These are phyloP conservation scores for Plestiodon gilberti DNA, from an alignment of 2,113 vertebrate genomes.

Conservation along the genomic window DNA sequence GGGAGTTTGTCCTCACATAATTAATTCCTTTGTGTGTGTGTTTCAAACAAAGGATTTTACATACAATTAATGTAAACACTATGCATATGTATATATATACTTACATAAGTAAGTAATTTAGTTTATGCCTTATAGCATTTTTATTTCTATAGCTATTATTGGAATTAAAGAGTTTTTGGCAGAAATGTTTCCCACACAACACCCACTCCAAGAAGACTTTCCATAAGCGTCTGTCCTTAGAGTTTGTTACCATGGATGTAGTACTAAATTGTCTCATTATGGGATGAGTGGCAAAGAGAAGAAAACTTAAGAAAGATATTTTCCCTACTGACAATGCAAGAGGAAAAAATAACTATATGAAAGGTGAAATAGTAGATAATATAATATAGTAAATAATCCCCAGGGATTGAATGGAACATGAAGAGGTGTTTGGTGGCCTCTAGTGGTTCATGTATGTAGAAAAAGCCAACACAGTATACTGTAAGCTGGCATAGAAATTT, in stretches of 20 bases:
- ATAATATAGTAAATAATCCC: not conserved
- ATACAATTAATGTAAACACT: not conserved
- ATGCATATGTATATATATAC: not conserved
- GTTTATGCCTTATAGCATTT: not conserved
- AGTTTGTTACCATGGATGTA: not conserved
- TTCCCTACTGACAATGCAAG: not conserved
- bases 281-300: not conserved
- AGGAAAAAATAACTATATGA: not conserved
- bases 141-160: not conserved
- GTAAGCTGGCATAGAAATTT: conserved; percentile 2
- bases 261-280: not conserved
- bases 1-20: not conserved
- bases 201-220: not conserved
- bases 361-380: not conserved
- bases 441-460: conserved; percentile 44
- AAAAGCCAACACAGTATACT: not conserved
- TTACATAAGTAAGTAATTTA: not conserved
- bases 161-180: not conserved
- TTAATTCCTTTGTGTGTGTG: not conserved
- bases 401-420: not conserved
- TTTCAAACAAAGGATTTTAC: not conserved
- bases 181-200: not conserved
- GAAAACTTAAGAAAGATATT: accelerated
- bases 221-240: accelerated
- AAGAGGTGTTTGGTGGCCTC: conserved; percentile 53